A percentile compares a stretch with the other conserved stretches of the same genome.
These are phyloP conservation scores for Lasiommata megera DNA, from an alignment of 2,888 invertebrate species.

Conservation along the genomic window DNA sequence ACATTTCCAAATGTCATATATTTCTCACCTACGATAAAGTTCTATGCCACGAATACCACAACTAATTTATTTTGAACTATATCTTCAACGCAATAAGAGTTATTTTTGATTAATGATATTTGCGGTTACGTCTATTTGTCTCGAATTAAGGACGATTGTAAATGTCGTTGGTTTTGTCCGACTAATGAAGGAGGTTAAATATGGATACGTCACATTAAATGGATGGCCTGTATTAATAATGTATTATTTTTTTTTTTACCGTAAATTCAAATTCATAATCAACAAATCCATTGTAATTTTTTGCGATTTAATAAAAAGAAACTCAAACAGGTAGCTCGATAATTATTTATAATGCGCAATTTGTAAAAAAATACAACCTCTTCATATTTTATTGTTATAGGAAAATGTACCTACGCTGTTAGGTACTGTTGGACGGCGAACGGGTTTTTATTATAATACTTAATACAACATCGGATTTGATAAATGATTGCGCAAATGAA, in stretches of 20 bases:
- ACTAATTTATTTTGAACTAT: conserved; percentile 28
- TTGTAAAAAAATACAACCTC: conserved; percentile 7
- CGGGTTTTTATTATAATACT: conserved; percentile 2
- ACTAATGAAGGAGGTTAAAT: conserved; percentile 62
- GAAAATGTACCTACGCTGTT: neutral
- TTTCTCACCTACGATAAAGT: conserved; percentile 54
- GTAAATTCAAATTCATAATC: conserved; percentile 22
- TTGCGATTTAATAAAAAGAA: conserved; percentile 17
- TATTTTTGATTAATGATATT: conserved; percentile 13
- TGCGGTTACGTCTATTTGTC: conserved; percentile 39
- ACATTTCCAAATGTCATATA: conserved; percentile 68
- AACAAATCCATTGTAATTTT: conserved; percentile 20
- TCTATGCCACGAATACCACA: neutral
- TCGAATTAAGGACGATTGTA: conserved; percentile 45
- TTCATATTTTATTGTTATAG: neutral
- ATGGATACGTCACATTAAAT: conserved; percentile 37
- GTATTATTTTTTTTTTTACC: conserved; percentile 25
- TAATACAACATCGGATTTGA: conserved; percentile 6
- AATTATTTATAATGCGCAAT: conserved; percentile 27
- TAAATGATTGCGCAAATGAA: conserved; percentile 8
- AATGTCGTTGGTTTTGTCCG: conserved; percentile 76
- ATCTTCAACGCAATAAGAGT: accelerated
- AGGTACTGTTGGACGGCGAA: conserved; percentile 17
- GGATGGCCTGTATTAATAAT: conserved; percentile 28
- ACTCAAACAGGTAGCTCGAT: conserved; percentile 16